Percentiles rank a stretch among this genome's conserved stretches.
phyloP scores from a whole-genome alignment of 2,888 invertebrate genomes.

The Allacma fusca region DNA sequence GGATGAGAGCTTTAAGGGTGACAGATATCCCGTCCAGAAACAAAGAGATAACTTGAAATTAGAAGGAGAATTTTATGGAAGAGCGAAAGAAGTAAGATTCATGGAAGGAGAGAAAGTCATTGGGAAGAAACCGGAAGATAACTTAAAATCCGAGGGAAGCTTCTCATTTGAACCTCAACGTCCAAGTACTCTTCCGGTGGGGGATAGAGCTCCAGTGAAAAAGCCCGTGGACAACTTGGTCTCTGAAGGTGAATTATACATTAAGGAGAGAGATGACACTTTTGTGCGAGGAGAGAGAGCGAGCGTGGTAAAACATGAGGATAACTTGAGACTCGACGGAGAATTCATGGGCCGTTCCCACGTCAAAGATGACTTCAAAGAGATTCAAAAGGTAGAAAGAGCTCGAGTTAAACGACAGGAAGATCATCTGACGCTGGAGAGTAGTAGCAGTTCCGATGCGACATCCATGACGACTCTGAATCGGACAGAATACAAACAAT shows the following conservation, averaged over 20 bases:
- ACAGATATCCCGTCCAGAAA: slow-evolving; percentile 65
- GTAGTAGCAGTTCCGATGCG: slow-evolving; percentile 68
- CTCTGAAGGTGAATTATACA: slow-evolving; percentile 62
- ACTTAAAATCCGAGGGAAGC: slow-evolving; percentile 70
- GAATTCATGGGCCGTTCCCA: slow-evolving; percentile 46
- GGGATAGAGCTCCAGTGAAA: slow-evolving; percentile 64
- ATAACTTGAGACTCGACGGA: slow-evolving; percentile 48
- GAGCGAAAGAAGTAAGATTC: slow-evolving; percentile 62
- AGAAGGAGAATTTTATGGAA: slow-evolving; percentile 70
- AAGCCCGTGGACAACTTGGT: slow-evolving; percentile 68
- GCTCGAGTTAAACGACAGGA: slow-evolving; percentile 2
- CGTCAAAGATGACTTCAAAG: slow-evolving; percentile 60
- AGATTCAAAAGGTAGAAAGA: slow-evolving; percentile 4
- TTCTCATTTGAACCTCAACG: slow-evolving; percentile 68
- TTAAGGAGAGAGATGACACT: background rate
- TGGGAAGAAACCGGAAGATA: slow-evolving; percentile 67
- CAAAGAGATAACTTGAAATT: slow-evolving; percentile 65
- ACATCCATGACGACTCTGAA: background rate
- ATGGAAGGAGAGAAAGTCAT: slow-evolving; percentile 20
- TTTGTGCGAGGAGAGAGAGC: slow-evolving; percentile 21
- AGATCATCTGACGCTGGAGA: slow-evolving; percentile 69
- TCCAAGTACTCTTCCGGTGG: slow-evolving; percentile 55
- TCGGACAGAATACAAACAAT: slow-evolving; percentile 61
- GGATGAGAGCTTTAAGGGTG: slow-evolving; percentile 65
- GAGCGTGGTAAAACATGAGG: slow-evolving; percentile 61